Base-by-base conservation (phyloP, 1,140 invertebrate species). In the Ceratina calcarata region DNA sequence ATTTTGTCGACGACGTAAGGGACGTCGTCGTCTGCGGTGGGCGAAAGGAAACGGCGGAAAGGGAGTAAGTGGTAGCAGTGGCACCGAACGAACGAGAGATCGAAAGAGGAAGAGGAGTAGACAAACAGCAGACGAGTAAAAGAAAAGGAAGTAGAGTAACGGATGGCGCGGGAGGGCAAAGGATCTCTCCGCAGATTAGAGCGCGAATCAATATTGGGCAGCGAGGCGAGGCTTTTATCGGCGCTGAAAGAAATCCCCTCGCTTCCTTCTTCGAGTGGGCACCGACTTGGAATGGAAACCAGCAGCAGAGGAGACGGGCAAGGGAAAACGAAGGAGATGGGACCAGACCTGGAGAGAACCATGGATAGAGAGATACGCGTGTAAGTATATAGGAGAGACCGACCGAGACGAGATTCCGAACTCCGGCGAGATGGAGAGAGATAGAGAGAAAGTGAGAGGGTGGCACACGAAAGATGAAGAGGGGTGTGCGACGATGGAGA, bases 121-220 rank as follows among this genome's bases (percentile, higher is more conserved):
- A 53, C 58, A n/a, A 49, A 27, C 37, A 37, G 20, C 49, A 57
- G 3, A 12, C 45, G 53, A 71, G 18, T 1, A 13, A 27, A 12
- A 61, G 49, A 37, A 75, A 80, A 71, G 66, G 75, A 85, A 85
- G 66, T 62, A 12, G 24, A 18, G 37, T 7, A 45, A 51, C 22
- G 60, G 51, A 18, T 60, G 74, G 20, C 37, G 37, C n/a, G 53
- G 60, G 51, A 71, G 53, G 24, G 24, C 71, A 58, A 77, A 81
- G 68, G 78, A 76, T 74, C 89, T 90, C 87, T 91, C 90, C 88
- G 88, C 89, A 89, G 91, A 93, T 93, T 93, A 92, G 89, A 91
- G 89, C 89, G 85, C 90, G 89, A 93, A 93, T 93, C 92, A 92
- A 93, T 93, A 92, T 93, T 92, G 92, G 89, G 90, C 91, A 92